These are phyloP conservation scores for Parnassius smintheus DNA, from an alignment of 2,888 invertebrate species.

Conservation along the genomic window DNA sequence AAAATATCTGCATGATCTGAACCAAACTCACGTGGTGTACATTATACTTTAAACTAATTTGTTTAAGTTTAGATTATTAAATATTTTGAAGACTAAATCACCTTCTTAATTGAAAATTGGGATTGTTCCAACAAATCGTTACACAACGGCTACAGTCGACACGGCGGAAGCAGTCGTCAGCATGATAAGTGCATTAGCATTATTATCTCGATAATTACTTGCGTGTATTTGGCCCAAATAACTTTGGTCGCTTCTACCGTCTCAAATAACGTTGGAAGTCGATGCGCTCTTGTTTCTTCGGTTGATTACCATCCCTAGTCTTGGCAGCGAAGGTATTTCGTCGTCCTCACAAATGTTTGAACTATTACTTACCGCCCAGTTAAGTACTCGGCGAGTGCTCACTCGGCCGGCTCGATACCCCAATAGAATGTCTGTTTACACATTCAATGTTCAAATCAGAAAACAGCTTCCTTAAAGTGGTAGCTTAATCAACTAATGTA, in stretches of 20 bases:
- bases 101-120: constrained; percentile 27
- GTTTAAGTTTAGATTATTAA: constrained; percentile 10
- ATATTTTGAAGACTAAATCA: constrained; percentile 25
- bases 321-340: constrained; percentile 39
- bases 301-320: constrained; percentile 49
- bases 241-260: constrained; percentile 64
- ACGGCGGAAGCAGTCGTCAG: constrained; percentile 75
- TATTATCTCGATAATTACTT: constrained; percentile 80
- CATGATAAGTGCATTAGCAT: constrained; percentile 81
- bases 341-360: constrained; percentile 62
- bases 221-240: constrained; percentile 78
- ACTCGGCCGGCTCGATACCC: constrained; percentile 40
- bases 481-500: constrained; percentile 62
- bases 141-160: constrained; percentile 39
- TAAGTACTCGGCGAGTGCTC: constrained; percentile 48
- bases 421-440: constrained; percentile 58
- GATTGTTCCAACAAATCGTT: constrained; percentile 51
- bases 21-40: too few species aligned
- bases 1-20: too few species aligned
- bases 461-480: constrained; percentile 60
- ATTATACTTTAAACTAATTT: background rate
- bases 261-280: constrained; percentile 66
- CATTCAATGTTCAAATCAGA: constrained; percentile 49
- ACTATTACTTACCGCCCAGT: constrained; percentile 66
- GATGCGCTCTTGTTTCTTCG: constrained; percentile 52